phyloP scores from a whole-genome alignment of 2,888 invertebrate species.

The Ormyrus thymus region DNA sequence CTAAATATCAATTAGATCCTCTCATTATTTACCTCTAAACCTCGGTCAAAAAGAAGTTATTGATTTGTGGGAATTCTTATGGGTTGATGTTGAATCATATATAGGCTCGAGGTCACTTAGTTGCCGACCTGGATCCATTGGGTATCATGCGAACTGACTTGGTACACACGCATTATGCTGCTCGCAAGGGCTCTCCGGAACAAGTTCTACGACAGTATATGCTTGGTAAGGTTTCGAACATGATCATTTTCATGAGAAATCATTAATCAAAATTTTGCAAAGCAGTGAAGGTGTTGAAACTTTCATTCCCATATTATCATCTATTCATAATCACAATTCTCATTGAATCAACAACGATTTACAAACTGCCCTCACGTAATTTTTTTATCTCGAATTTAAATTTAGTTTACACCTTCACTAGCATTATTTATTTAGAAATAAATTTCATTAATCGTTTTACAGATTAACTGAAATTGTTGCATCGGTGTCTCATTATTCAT shows the following conservation, averaged over 20 bases:
- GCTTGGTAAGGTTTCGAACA: conserved; percentile 78
- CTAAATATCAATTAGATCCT: conserved; percentile 17
- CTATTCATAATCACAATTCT: conserved; percentile 23
- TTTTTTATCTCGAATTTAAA: conserved; percentile 11
- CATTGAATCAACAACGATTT: background rate
- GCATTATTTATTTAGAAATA: conserved; percentile 42
- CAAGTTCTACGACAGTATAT: conserved; percentile 81
- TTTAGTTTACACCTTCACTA: conserved; percentile 53
- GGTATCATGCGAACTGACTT: conserved; percentile 88
- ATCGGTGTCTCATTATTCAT: conserved; percentile 41
- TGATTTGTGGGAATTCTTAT: conserved; percentile 58
- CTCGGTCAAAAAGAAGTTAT: conserved; percentile 14
- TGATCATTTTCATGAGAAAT: conserved; percentile 56
- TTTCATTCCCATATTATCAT: conserved; percentile 20
- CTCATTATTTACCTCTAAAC: background rate
- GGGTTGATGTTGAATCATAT: conserved; percentile 68
- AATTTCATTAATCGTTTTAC: background rate
- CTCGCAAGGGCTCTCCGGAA: conserved; percentile 78
- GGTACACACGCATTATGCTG: conserved; percentile 76
- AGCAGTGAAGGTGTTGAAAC: conserved; percentile 56
- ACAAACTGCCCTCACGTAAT: background rate
- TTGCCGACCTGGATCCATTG: conserved; percentile 94
- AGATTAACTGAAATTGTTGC: conserved; percentile 9
- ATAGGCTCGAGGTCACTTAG: conserved; percentile 95
- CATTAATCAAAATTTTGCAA: conserved; percentile 25